Base-by-base conservation (phyloP, 2,797 vertebrate genomes). In the Salarias fasciatus region DNA sequence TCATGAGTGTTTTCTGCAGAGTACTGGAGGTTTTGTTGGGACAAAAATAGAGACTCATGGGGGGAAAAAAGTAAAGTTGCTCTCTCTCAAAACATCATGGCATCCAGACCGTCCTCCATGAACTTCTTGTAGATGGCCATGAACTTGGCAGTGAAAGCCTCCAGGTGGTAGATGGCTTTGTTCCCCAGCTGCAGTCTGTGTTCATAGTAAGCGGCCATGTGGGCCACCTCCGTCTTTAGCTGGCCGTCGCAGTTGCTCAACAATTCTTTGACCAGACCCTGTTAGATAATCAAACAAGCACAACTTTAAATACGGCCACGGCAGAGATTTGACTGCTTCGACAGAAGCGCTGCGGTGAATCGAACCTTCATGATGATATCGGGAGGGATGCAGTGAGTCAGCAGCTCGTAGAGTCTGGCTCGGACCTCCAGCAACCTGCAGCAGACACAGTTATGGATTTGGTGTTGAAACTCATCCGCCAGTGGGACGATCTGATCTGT, bases 81-180 rank as follows among this genome's bases (percentile, higher is more conserved):
- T 3, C 24, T 24, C 24, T 24, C 11, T 94, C 88, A 99, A 69
- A 99, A 98, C 90, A 97, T 92, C 92, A 98, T 95, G 61, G 93
- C 96, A 77, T 99, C 96, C 50, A 99, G 89, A 5, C 97, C 97
- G 9, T 99, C 97, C 69, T 99, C 98, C 98, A 99, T 98, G 70
- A 99, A 99, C 84, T 96, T 97, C 92, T 99, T 99, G 87, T 99
- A 99, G 62, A 97, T 86, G 55, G 97, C 95, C 98, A 99, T 99
- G 79, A 99, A 99, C 82, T 95, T 98, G 73, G 97, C 98, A 6
- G 94, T 93, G 82, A 99, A 99, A 0, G 97, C 98, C 91, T 99
- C 98, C 42, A 99, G 90, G 86, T 99, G 98, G 92, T 97, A 98
- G 84, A 99, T 94, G 12, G 96, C 95, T 88, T 99, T 99, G 91